Evolutionary conservation across 1,140 invertebrate genomes (phyloP), one percentile per base, ranked within the genome.

Genomic region (Apis florea): DNA sequence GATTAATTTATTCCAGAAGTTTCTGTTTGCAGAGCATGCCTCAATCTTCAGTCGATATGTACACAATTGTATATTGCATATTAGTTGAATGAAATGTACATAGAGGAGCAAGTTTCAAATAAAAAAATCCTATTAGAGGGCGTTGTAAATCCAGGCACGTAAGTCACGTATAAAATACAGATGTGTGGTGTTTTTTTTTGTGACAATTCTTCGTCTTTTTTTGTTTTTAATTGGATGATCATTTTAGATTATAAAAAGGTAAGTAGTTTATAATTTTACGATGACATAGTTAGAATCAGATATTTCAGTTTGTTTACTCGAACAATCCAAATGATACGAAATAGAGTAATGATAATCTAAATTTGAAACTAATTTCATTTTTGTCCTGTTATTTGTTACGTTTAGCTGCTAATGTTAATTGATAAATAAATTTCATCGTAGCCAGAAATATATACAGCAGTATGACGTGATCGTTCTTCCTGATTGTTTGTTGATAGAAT

Each of bases 351-450:
- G 70, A 63, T 58, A n/a, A n/a, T 24, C 49, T 69, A 72, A 53
- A n/a, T 24, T 24, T 15, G 17, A 21, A 59, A 73, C 19, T 24
- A 1, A 10, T 59, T 73, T 73, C 24, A 17, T 56, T 31, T 40
- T 71, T 19, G 21, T 53, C n/a, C 19, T 54, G 73, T 74, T 72
- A 85, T 53, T 76, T 83, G 85, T 86, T 85, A 86, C 75, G 58
- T 85, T 81, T 86, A 86, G 73, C 73, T 86, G 84, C 76, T n/a
- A n/a, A 66, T 83, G 85, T 86, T 86, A 86, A 86, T 86, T 68
- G 74, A 80, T 51, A 85, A 61, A 77, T 81, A 81, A 76, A 75
- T 51, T 67, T 86, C 59, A 58, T 82, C 67, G 49, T 73, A 79
- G 54, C 82, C 61, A 64, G 66, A 80, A 79, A 74, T 84, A 61